Evolutionary conservation across 2,113 vertebrate species (phyloP).

Genomic region (Dolichotis patagonum): DNA sequence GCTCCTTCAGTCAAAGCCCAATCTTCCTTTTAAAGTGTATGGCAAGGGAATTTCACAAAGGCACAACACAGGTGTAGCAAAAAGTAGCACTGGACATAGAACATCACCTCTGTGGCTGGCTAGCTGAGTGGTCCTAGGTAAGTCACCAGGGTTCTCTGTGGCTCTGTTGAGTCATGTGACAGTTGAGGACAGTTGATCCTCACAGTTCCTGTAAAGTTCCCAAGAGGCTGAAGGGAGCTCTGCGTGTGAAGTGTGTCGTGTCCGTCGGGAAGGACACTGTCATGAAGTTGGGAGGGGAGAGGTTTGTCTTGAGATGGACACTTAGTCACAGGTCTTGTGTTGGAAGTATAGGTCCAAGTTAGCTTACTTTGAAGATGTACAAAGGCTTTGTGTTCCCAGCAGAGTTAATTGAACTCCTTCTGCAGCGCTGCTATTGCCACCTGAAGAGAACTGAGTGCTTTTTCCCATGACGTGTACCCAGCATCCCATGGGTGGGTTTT

Average conservation of each 20-base stretch:
- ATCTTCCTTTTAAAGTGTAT: not conserved
- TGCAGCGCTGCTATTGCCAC: not conserved
- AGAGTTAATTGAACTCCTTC: not conserved
- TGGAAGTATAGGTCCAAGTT: not conserved
- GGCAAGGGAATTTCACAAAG: not conserved
- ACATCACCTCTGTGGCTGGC: not conserved
- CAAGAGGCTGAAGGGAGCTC: not conserved
- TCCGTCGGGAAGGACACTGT: not conserved
- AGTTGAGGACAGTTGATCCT: not conserved
- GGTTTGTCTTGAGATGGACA: not conserved
- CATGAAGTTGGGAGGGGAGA: not conserved
- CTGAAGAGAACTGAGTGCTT: not conserved
- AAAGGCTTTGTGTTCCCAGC: not conserved
- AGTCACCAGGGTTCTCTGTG: not conserved
- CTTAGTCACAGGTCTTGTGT: not conserved
- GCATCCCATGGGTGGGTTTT: not conserved
- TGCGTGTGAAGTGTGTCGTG: not conserved
- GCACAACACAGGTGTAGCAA: not conserved
- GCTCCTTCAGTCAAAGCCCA: not conserved
- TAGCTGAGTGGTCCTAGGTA: not conserved
- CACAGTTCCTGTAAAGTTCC: not conserved
- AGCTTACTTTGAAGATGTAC: not conserved
- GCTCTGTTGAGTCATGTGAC: not conserved
- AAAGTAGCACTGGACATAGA: not conserved
- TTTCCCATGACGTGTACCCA: not conserved